Evolutionary conservation across 2,113 vertebrate species (phyloP).

Genomic region (Catagonus wagneri): DNA sequence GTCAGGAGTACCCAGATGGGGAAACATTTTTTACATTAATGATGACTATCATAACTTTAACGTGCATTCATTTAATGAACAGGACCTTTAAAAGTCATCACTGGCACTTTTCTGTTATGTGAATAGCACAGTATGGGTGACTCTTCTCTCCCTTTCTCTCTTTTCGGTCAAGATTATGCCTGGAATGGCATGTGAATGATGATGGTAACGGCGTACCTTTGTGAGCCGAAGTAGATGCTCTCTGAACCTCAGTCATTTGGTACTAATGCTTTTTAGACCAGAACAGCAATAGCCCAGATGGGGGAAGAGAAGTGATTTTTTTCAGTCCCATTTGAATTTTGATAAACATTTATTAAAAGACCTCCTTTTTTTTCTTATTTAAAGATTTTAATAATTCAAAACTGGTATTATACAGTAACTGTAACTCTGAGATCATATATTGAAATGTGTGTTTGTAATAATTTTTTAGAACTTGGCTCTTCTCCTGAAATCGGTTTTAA

Average conservation of each 20-base stretch:
- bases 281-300: background rate
- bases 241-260: background rate
- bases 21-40: background rate
- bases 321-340: background rate
- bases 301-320: background rate
- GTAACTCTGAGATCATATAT: constrained; percentile 51
- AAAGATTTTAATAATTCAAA: constrained; percentile 53
- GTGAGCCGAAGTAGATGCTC: background rate
- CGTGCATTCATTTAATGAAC: background rate
- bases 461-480: constrained; percentile 68
- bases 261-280: background rate
- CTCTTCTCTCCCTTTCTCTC: background rate
- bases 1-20: background rate
- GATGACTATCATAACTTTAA: background rate
- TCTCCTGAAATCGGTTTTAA: constrained; percentile 68
- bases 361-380: constrained; percentile 17
- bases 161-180: background rate
- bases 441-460: constrained; percentile 63
- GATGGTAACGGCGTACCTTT: background rate
- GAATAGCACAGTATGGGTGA: background rate
- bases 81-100: background rate
- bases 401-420: background rate
- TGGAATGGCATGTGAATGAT: background rate
- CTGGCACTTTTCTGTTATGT: background rate
- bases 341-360: constrained; percentile 44